Base-by-base conservation (phyloP, 2,113 vertebrate genomes). In the Lagopus muta region DNA sequence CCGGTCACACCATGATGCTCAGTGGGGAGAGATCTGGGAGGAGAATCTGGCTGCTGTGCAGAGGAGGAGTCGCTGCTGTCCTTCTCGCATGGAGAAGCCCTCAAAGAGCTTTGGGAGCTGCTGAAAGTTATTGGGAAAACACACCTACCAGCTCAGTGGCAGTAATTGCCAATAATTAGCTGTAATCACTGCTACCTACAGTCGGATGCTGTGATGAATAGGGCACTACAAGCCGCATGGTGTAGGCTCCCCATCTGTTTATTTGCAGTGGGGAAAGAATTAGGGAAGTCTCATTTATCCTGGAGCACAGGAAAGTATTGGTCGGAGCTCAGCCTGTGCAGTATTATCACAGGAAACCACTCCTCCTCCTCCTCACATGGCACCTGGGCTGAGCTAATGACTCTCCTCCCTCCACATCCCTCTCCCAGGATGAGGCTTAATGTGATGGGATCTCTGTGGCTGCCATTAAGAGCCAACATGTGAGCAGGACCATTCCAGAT, bases 211-310 rank as follows among this genome's bases (percentile, higher is more conserved):
- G 72, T 80, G 88, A 93, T 71, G 34, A 86, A 83, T 91, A 78
- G 57, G 40, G 76, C 67, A 62, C 5, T 3, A 67, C 14, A 12
- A 92, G 83, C 82, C 1, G 32, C 76, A 13, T 69, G 91, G 64
- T 78, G 90, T 77, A 52, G 86, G 65, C 88, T 95, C 85, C 92
- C 82, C 32, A 40, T 45, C 90, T 90, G 60, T 42, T 90, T 92
- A 86, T 93, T 79, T 93, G 91, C 66, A 47, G 71, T 61, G 64
- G 77, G 91, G 74, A 89, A 92, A 95, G 75, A 77, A 87, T 90
- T 54, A 69, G 78, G 65, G 30, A 95, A 86, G 74, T 79, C 61
- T 93, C 72, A 74, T 95, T 94, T 96, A 91, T 95, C 72, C 93
- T 66, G 74, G 58, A 93, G 73, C 75, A 66, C 61, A 8, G 79